Percentiles rank a stretch among this genome's conserved stretches.
Conservation (phyloP, 2,113 vertebrate species). For the Sceloporus tristichus region DNA sequence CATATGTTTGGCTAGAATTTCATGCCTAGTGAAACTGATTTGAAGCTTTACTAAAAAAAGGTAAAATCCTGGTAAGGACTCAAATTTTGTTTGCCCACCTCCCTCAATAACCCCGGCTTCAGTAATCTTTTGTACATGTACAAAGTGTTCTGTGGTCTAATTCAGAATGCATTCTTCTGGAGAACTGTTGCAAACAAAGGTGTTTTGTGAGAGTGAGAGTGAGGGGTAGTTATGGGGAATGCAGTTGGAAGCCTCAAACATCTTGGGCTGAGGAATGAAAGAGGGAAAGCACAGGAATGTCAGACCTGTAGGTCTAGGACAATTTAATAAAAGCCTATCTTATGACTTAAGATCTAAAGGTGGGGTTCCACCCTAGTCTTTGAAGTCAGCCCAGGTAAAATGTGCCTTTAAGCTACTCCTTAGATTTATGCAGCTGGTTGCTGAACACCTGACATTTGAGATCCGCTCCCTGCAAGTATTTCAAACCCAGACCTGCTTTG, state of each 20-base stretch:
- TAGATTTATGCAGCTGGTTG: not conserved
- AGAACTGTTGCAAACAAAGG: not conserved
- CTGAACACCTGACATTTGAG: not conserved
- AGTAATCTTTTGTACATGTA: not conserved
- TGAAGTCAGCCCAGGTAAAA: conserved; percentile 29
- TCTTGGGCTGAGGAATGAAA: not conserved
- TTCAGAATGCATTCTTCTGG: not conserved
- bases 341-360: conserved; percentile 28
- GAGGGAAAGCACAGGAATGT: not conserved
- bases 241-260: not conserved
- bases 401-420: conserved; percentile 10
- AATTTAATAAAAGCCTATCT: conserved; percentile 7
- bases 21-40: conserved; percentile 1
- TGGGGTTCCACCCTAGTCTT: conserved; percentile 11
- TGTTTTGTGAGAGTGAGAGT: not conserved
- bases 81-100: not conserved
- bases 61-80: not conserved
- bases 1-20: not conserved
- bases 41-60: not conserved
- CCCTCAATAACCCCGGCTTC: not conserved
- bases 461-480: not conserved
- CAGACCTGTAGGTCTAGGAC: not conserved
- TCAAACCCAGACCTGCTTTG: not conserved
- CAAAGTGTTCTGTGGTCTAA: conserved; percentile 25
- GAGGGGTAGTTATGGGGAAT: conserved; percentile 9